Percentiles rank a stretch among this genome's conserved stretches.
Conservation (phyloP, 2,888 invertebrate genomes). For the Drosophila siamana region DNA sequence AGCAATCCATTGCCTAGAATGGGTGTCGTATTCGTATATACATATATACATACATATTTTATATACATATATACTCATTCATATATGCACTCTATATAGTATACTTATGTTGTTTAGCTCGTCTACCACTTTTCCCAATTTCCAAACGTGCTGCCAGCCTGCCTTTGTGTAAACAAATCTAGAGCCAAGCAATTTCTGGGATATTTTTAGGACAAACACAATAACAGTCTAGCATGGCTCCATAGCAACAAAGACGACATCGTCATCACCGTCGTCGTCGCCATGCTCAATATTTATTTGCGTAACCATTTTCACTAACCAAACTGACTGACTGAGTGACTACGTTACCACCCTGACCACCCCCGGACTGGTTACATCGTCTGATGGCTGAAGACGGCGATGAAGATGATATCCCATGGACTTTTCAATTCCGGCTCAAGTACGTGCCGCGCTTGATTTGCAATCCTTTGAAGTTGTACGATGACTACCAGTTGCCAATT, state of each 20-base stretch:
- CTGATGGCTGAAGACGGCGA: constrained; percentile 21
- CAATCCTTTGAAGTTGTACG: constrained; percentile 61
- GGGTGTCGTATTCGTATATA: constrained; percentile 14
- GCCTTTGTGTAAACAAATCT: constrained; percentile 64
- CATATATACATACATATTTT: not conserved
- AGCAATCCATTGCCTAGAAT: constrained; percentile 44
- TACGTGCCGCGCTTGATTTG: constrained; percentile 60
- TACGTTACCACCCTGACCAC: not conserved
- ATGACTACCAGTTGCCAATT: constrained; percentile 23
- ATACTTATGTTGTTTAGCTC: constrained; percentile 54
- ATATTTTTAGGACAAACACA: constrained; percentile 63
- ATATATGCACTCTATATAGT: not conserved
- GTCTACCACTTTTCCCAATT: constrained; percentile 60
- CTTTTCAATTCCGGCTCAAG: constrained; percentile 68
- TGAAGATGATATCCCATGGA: constrained; percentile 51
- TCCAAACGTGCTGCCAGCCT: constrained; percentile 50
- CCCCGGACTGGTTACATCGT: constrained; percentile 16
- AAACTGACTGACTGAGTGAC: constrained; percentile 20
- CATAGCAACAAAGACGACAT: constrained; percentile 26
- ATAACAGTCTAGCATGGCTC: constrained; percentile 51
- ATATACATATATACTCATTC: not conserved
- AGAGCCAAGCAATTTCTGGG: constrained; percentile 60
- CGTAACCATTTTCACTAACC: constrained; percentile 60
- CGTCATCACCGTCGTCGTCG: constrained; percentile 35
- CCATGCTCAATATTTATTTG: constrained; percentile 71